Evolutionary conservation across 2,113 vertebrate species (phyloP).

Genomic region (Choloepus hoffmanni): DNA sequence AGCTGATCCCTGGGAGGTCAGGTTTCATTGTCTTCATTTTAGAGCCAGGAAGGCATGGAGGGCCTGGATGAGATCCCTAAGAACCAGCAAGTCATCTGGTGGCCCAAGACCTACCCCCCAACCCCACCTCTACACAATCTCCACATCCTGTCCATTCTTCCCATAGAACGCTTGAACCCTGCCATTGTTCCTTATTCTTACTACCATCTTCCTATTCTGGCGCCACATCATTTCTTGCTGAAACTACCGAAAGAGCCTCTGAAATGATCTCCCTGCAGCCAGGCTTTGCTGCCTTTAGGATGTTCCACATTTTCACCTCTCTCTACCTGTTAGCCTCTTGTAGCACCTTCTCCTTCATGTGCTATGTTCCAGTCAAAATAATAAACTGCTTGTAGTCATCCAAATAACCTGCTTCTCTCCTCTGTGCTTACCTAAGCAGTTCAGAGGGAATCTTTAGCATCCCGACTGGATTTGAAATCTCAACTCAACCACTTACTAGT

Average conservation of each 20-base stretch:
- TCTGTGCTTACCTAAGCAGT: neutral
- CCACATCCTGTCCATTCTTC: neutral
- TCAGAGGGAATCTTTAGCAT: neutral
- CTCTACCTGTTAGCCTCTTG: neutral
- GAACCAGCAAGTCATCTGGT: neutral
- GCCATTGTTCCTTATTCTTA: neutral
- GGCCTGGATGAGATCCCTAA: neutral
- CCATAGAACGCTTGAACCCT: neutral
- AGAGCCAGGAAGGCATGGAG: neutral
- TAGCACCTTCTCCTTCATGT: neutral
- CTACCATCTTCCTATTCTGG: neutral
- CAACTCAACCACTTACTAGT: neutral
- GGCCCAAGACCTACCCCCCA: neutral
- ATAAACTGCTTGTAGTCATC: neutral
- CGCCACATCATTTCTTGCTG: neutral
- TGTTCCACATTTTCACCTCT: fast-evolving
- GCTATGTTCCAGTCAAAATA: neutral
- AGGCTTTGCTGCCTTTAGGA: neutral
- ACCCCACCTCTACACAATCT: neutral
- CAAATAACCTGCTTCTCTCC: neutral
- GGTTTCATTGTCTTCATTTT: slow-evolving; percentile 38
- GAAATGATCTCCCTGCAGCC: neutral
- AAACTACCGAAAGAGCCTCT: neutral
- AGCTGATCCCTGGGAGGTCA: neutral
- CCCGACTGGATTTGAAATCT: neutral